These are phyloP conservation scores for Enteromius radiatus DNA, from an alignment of 2,797 vertebrate species.

Conservation along the genomic window DNA sequence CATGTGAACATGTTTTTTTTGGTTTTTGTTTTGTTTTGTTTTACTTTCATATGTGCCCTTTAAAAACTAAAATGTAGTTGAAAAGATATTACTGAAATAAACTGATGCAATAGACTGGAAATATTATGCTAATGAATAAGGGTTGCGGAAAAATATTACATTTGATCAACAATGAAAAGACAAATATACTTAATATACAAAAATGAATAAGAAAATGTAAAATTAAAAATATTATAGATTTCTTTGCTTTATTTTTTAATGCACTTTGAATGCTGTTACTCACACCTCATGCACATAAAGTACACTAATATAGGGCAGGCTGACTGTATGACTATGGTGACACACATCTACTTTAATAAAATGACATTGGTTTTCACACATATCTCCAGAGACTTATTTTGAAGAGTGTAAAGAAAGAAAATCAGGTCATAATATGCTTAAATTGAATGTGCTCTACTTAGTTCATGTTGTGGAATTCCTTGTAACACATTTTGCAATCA, in stretches of 20 bases:
- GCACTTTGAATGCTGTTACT: conserved; percentile 2
- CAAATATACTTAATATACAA: background rate
- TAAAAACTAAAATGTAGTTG: background rate
- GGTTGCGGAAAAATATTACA: background rate
- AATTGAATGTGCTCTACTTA: conserved; percentile 54
- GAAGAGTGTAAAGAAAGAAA: conserved; percentile 48
- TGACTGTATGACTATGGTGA: conserved; percentile 3
- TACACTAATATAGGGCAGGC: conserved; percentile 29
- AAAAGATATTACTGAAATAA: background rate
- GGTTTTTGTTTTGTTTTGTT: no score
- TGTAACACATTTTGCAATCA: conserved; percentile 46
- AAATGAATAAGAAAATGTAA: background rate
- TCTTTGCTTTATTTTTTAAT: no score
- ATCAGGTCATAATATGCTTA: conserved; percentile 56
- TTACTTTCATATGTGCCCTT: background rate
- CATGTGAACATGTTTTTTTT: no score
- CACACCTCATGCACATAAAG: background rate
- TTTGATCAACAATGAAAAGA: background rate
- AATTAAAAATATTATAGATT: no score
- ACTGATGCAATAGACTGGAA: background rate
- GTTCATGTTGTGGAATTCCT: conserved; percentile 33
- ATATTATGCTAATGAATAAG: background rate
- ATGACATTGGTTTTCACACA: conserved; percentile 28
- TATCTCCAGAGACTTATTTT: conserved; percentile 48
- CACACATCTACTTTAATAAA: conserved; percentile 45